A percentile compares a stretch with the other conserved stretches of the same genome.
Evolutionary conservation across 2,888 invertebrate genomes (phyloP).

Genomic region (Scelioninae gen. 1): DNA sequence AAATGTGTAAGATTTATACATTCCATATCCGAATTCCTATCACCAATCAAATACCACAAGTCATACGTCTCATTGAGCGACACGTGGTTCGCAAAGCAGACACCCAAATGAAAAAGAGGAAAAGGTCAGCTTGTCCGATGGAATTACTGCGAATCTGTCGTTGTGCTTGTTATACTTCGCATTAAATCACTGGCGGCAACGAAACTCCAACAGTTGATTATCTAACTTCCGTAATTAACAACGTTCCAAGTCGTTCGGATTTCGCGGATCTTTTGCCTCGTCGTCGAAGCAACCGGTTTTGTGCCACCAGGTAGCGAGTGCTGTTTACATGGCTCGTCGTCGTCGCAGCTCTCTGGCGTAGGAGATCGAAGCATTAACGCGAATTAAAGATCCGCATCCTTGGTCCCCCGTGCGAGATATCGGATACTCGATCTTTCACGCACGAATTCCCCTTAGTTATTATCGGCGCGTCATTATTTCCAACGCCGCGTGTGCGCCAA

Average conservation of each 20-base stretch:
- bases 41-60: not conserved
- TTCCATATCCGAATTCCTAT: not conserved
- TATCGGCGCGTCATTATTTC: slow-evolving; percentile 59
- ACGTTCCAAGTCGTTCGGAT: slow-evolving; percentile 67
- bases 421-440: slow-evolving; percentile 68
- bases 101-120: slow-evolving; percentile 28
- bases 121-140: slow-evolving; percentile 57
- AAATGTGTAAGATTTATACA: not conserved
- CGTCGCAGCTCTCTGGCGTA: slow-evolving; percentile 38
- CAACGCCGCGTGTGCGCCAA: slow-evolving; percentile 17
- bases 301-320: slow-evolving; percentile 62
- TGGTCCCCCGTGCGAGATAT: slow-evolving; percentile 55
- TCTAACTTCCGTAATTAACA: slow-evolving; percentile 71
- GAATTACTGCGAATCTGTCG: slow-evolving; percentile 66
- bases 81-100: slow-evolving; percentile 43
- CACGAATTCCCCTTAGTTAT: slow-evolving; percentile 61
- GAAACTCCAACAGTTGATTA: slow-evolving; percentile 66
- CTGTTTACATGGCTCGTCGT: slow-evolving; percentile 67
- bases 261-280: slow-evolving; percentile 60
- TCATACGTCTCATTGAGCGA: slow-evolving; percentile 15
- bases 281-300: slow-evolving; percentile 63
- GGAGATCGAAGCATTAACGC: slow-evolving; percentile 76
- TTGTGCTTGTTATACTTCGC: slow-evolving; percentile 64
- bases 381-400: slow-evolving; percentile 74
- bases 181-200: slow-evolving; percentile 68